phyloP scores from a whole-genome alignment of 2,888 invertebrate species.

The Tinea trinotella region DNA sequence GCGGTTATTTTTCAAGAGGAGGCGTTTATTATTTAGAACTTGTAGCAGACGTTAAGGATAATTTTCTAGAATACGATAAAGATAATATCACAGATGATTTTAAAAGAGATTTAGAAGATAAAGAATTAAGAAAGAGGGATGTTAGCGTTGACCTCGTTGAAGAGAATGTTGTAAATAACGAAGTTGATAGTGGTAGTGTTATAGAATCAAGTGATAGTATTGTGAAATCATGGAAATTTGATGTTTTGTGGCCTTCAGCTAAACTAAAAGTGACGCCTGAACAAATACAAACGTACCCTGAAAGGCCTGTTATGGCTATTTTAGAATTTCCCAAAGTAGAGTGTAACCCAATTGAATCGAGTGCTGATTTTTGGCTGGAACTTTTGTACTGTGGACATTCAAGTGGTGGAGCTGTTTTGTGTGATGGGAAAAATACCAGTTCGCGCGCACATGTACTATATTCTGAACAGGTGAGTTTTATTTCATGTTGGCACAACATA shows the following conservation, averaged over 20 bases:
- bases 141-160: constrained; percentile 23
- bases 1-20: constrained; percentile 81
- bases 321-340: constrained; percentile 82
- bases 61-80: constrained; percentile 40
- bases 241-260: constrained; percentile 87
- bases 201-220: constrained; percentile 56
- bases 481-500: no score
- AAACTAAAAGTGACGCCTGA: constrained; percentile 81
- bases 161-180: constrained; percentile 24
- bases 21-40: constrained; percentile 72
- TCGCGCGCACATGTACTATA: constrained; percentile 77
- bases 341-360: constrained; percentile 74
- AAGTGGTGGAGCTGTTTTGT: constrained; percentile 76
- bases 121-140: constrained; percentile 34
- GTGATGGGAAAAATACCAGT: constrained; percentile 74
- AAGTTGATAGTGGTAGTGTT: constrained; percentile 30
- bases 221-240: constrained; percentile 74
- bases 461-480: constrained; percentile 76
- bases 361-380: constrained; percentile 83
- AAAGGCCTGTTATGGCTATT: constrained; percentile 79
- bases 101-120: constrained; percentile 21
- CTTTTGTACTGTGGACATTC: constrained; percentile 84
- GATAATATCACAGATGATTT: constrained; percentile 20
- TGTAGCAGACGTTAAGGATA: constrained; percentile 43
- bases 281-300: constrained; percentile 85